Conservation (phyloP, 2,113 vertebrate genomes). For the Gyps fulvus region DNA sequence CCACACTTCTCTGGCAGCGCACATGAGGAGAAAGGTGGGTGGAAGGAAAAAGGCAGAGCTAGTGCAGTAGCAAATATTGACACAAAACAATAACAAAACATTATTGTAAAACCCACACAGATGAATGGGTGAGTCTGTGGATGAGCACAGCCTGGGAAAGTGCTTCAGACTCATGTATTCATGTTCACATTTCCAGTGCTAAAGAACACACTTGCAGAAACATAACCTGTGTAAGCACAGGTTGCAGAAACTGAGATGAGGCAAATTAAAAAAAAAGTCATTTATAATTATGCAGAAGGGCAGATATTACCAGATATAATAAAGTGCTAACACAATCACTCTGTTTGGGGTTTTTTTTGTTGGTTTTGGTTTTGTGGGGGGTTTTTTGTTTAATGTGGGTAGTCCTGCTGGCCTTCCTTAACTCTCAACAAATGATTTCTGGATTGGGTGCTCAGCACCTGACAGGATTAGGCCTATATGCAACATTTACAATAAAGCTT, state of each 20-base stretch:
- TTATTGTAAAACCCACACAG: background rate
- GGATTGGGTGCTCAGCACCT: background rate
- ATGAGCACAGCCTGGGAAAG: background rate
- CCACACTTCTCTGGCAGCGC: background rate
- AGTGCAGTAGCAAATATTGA: background rate
- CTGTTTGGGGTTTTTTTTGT: background rate
- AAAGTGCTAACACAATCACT: background rate
- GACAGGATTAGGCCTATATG: background rate
- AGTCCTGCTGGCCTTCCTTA: background rate
- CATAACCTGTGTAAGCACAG: background rate
- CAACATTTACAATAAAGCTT: background rate
- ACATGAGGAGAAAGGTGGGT: background rate
- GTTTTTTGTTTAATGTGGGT: background rate
- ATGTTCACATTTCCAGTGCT: background rate
- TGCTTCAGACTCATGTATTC: background rate
- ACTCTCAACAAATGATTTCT: background rate
- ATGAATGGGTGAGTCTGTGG: background rate
- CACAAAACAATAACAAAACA: slow-evolving; percentile 9
- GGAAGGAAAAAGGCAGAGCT: slow-evolving; percentile 22
- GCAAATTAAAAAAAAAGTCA: background rate
- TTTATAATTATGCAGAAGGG: background rate
- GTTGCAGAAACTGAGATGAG: background rate
- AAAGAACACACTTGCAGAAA: background rate
- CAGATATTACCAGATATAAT: background rate
- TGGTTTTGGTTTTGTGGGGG: background rate